Evolutionary conservation across 2,888 invertebrate species (phyloP).

Genomic region (Pediacus dermestoides): DNA sequence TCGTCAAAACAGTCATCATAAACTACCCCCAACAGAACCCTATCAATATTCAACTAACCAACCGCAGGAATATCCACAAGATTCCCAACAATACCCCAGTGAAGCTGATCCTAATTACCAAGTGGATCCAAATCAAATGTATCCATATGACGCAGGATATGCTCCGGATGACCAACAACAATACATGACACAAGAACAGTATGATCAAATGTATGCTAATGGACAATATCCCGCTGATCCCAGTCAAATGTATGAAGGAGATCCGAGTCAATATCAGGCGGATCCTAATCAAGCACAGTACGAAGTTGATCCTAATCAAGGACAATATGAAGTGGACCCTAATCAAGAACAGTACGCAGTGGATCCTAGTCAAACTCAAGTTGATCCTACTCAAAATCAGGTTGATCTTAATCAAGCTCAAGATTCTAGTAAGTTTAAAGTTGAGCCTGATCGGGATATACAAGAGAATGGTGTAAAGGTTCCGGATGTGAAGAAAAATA

Average conservation of each 20-base stretch:
- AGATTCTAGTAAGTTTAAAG: neutral
- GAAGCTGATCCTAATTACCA: constrained; percentile 21
- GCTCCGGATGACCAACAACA: constrained; percentile 18
- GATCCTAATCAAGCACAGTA: constrained; percentile 25
- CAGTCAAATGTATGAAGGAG: constrained; percentile 33
- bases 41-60: constrained; percentile 34
- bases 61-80: constrained; percentile 32
- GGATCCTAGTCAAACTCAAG: constrained; percentile 10
- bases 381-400: constrained; percentile 3
- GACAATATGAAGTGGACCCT: constrained; percentile 22
- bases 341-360: constrained; percentile 17
- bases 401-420: constrained; percentile 1
- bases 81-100: neutral
- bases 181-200: constrained; percentile 12
- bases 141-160: constrained; percentile 19
- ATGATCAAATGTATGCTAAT: constrained; percentile 14
- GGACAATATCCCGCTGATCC: constrained; percentile 23
- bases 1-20: constrained; percentile 26
- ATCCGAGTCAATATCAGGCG: constrained; percentile 42
- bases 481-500: too few relatives aligned
- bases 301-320: constrained; percentile 22
- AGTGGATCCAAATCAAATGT: constrained; percentile 23
- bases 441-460: too few relatives aligned
- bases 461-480: too few relatives aligned
- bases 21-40: constrained; percentile 33